A percentile compares a stretch with the other conserved stretches of the same genome.
These are phyloP conservation scores for Philopotamus ludificatus DNA, from an alignment of 1,140 invertebrate species.

Conservation along the genomic window DNA sequence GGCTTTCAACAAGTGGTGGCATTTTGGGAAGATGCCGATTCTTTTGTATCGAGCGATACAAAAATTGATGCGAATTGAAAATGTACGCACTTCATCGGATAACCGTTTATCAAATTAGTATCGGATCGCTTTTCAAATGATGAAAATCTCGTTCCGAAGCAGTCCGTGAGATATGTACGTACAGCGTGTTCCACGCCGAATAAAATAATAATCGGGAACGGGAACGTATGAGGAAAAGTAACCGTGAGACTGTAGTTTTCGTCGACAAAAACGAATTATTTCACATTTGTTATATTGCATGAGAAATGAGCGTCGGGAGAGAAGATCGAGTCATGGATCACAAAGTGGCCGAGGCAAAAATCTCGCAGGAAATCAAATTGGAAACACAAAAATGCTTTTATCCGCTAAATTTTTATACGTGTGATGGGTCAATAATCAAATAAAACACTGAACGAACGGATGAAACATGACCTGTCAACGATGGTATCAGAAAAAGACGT, in stretches of 20 bases:
- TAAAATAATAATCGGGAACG: not conserved
- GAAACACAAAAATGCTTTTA: not conserved
- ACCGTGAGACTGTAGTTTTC: not conserved
- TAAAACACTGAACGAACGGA: not conserved
- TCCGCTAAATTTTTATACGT: not conserved
- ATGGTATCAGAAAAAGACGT: no score
- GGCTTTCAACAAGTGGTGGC: not conserved
- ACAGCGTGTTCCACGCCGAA: not conserved
- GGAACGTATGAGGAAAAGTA: not conserved
- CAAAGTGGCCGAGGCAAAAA: not conserved
- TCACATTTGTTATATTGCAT: not conserved
- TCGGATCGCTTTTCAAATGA: conserved; percentile 14
- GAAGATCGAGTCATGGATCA: not conserved
- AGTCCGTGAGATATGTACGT: not conserved
- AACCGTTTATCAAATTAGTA: conserved; percentile 24
- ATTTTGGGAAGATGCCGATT: no score
- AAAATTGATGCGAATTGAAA: not conserved
- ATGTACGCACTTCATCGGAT: not conserved
- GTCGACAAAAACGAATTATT: not conserved
- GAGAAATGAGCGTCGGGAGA: not conserved
- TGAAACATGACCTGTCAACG: no score
- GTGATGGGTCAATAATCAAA: not conserved
- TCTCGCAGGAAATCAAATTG: not conserved
- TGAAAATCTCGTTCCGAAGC: conserved; percentile 1
- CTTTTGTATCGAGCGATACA: not conserved